Conservation (phyloP, 1,140 invertebrate species). For the Leptopilina boulardi region DNA sequence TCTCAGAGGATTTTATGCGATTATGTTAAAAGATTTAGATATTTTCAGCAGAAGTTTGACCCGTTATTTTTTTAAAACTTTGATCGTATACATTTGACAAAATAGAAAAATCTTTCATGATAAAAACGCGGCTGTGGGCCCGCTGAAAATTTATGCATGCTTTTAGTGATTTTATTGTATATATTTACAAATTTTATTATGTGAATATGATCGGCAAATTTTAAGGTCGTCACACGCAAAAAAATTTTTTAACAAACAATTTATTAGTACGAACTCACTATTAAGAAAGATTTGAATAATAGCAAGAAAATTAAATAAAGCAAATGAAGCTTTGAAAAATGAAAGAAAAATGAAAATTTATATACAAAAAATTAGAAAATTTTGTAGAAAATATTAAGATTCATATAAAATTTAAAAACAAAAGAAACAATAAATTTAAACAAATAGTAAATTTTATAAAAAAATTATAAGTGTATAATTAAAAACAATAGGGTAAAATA, state of each 20-base stretch:
- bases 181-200: background rate
- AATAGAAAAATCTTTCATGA: background rate
- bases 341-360: too few species aligned
- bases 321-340: too few species aligned
- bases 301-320: too few species aligned
- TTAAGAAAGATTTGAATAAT: too few species aligned
- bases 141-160: slow-evolving; percentile 29
- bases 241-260: background rate
- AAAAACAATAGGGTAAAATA: too few species aligned
- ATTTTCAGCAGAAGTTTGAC: background rate
- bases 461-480: too few species aligned
- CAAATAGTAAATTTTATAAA: too few species aligned
- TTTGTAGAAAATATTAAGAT: too few species aligned
- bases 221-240: slow-evolving; percentile 33
- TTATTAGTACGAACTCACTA: background rate
- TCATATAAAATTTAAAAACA: too few species aligned
- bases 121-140: slow-evolving; percentile 15
- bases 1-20: background rate
- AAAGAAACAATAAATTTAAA: too few species aligned
- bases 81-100: background rate
- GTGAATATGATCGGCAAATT: background rate
- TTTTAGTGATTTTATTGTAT: background rate
- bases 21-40: background rate
- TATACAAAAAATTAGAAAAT: too few species aligned
- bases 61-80: background rate